Evolutionary conservation across 2,797 vertebrate species (phyloP).

Genomic region (Hydrolagus colliei): DNA sequence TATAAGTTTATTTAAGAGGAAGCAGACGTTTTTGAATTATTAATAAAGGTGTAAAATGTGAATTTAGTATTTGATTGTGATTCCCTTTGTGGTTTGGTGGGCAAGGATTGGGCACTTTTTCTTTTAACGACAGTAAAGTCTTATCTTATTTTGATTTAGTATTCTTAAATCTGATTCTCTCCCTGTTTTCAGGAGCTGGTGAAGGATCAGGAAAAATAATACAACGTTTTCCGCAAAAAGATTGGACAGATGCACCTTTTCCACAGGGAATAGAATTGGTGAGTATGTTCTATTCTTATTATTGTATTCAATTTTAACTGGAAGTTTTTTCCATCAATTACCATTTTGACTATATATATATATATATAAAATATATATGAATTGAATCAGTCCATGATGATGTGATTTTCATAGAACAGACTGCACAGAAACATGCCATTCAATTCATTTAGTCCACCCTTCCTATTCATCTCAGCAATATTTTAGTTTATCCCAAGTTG

Average conservation of each 20-base stretch:
- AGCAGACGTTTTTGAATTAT: not conserved
- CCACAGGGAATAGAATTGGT: constrained; percentile 98
- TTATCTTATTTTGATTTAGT: not conserved
- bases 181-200: constrained; percentile 64
- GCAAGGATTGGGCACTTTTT: not conserved
- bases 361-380: too few relatives aligned
- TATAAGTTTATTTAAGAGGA: too few relatives aligned
- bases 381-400: too few relatives aligned
- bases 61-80: not conserved
- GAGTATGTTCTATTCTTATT: constrained; percentile 46
- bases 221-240: constrained; percentile 89
- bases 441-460: too few relatives aligned
- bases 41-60: not conserved
- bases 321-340: not conserved
- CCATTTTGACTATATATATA: not conserved
- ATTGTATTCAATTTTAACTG: not conserved
- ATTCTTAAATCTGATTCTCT: not conserved
- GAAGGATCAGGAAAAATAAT: constrained; percentile 95
- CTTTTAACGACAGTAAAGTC: not conserved
- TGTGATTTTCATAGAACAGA: too few relatives aligned
- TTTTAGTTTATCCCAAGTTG: too few relatives aligned
- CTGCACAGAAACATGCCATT: too few relatives aligned
- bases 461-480: too few relatives aligned
- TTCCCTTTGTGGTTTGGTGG: not conserved
- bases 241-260: constrained; percentile 94